Evolutionary conservation across 2,113 vertebrate genomes (phyloP).

Genomic region (Mustela lutreola): DNA sequence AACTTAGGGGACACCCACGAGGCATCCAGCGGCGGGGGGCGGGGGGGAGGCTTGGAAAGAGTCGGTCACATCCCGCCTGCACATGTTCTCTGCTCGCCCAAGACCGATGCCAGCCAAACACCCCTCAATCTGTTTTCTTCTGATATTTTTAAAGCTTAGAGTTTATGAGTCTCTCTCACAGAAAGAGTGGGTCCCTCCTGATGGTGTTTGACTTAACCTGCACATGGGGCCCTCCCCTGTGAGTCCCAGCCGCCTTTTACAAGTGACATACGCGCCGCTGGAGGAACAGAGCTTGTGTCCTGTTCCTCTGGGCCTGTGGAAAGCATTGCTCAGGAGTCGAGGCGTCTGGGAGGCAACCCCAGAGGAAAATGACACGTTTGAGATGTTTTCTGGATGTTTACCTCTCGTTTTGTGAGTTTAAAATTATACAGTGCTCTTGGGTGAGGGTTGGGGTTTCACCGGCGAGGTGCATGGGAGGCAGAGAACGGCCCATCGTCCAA

Average conservation of each 20-base stretch:
- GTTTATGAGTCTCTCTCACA: not conserved
- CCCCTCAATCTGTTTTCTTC: too few species aligned
- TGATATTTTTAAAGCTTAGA: not conserved
- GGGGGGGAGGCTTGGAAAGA: not conserved
- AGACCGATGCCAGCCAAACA: rapidly evolving
- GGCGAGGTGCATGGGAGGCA: not conserved
- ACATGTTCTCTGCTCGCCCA: not conserved
- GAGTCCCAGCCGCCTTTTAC: too few species aligned
- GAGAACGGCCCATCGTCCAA: not conserved
- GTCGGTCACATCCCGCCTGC: rapidly evolving
- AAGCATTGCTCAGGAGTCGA: too few species aligned
- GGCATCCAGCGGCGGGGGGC: too few species aligned
- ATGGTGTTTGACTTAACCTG: not conserved
- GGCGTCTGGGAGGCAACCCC: too few species aligned
- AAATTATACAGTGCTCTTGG: not conserved
- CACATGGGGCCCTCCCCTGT: not conserved
- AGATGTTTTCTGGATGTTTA: too few species aligned
- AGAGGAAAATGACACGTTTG: too few species aligned
- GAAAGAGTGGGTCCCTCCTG: not conserved
- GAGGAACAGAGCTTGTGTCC: too few species aligned
- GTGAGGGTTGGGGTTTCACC: not conserved
- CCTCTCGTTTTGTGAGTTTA: too few species aligned
- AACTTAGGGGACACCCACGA: rapidly evolving
- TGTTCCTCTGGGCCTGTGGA: too few species aligned
- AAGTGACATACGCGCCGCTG: too few species aligned